phyloP scores from a whole-genome alignment of 2,888 invertebrate genomes.

The Apeira syringaria region DNA sequence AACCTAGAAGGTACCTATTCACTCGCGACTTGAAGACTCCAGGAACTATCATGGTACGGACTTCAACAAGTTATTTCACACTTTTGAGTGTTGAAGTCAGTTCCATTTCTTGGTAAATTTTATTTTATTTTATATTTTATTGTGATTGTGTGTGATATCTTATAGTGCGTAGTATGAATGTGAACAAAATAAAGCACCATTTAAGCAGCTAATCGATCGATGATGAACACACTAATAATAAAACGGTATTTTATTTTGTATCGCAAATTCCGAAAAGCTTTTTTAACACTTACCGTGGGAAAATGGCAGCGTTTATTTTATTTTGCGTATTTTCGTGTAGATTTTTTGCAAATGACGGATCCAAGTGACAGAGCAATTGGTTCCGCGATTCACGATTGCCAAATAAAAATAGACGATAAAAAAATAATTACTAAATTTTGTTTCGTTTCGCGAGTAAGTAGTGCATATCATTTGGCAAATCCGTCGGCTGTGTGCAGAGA shows the following conservation, averaged over 20 bases:
- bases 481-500: conserved; percentile 48
- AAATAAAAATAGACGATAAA: conserved; percentile 45
- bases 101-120: no score
- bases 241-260: conserved; percentile 9
- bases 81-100: no score
- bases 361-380: conserved; percentile 59
- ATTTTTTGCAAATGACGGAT: conserved; percentile 57
- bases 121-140: no score
- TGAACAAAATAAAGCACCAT: no score
- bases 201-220: no score
- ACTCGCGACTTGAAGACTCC: no score
- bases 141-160: no score
- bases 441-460: conserved; percentile 61
- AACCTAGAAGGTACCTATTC: no score
- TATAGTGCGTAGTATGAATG: no score
- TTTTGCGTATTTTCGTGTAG: conserved; percentile 38
- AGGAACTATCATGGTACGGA: no score
- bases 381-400: conserved; percentile 58
- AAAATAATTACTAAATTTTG: conserved; percentile 51
- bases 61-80: no score
- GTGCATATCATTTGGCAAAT: conserved; percentile 61
- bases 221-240: no score
- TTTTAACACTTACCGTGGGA: conserved; percentile 53
- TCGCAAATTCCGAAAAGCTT: conserved; percentile 6
- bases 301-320: conserved; percentile 51